Percentiles rank a stretch among this genome's conserved stretches.
Evolutionary conservation across 2,888 invertebrate species (phyloP).

Genomic region (Diaperis boleti): DNA sequence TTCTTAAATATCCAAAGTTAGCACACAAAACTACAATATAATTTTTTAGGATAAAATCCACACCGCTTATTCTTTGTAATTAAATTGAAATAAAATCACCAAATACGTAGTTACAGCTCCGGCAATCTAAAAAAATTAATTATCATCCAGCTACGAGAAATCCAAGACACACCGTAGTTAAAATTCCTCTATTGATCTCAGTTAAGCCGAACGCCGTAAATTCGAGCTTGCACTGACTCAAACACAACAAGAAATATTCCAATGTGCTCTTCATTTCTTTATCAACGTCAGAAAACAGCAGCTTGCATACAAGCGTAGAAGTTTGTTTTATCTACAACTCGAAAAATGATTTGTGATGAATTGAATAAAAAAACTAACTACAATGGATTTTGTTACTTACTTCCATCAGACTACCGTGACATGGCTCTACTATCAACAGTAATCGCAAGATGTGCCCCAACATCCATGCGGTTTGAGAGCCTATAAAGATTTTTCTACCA

Average conservation of each 20-base stretch:
- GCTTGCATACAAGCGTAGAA: background rate
- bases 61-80: conserved; percentile 4
- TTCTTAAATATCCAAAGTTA: too few relatives aligned
- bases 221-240: conserved; percentile 13
- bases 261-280: conserved; percentile 45
- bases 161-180: conserved; percentile 22
- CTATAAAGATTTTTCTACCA: conserved; percentile 58
- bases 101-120: conserved; percentile 27
- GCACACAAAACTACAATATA: too few relatives aligned
- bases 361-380: background rate
- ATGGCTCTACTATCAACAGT: conserved; percentile 72
- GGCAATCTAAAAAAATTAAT: conserved; percentile 5
- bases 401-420: conserved; percentile 67
- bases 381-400: background rate
- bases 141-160: background rate
- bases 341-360: background rate
- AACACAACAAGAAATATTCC: conserved; percentile 10
- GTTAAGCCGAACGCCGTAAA: conserved; percentile 30
- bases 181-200: conserved; percentile 9
- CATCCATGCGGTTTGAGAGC: conserved; percentile 72
- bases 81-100: conserved; percentile 28
- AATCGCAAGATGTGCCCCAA: conserved; percentile 69
- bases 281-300: conserved; percentile 35
- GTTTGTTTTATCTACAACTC: background rate
- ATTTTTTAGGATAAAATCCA: background rate